These are phyloP conservation scores for Myoxocephalus aenaeus DNA, from an alignment of 2,797 vertebrate species.

Conservation along the genomic window DNA sequence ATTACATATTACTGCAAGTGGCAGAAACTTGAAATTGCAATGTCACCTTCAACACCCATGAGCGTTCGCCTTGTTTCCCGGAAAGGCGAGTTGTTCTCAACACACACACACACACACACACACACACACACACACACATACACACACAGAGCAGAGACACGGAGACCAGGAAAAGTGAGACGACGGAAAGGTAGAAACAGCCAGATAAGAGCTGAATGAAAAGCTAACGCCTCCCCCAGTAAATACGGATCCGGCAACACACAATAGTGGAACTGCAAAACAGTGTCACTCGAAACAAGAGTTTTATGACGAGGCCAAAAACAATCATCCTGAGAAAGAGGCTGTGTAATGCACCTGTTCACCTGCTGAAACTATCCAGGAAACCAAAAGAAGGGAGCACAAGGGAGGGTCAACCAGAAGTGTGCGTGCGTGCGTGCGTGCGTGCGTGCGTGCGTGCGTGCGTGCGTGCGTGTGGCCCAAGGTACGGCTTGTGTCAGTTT, in stretches of 20 bases:
- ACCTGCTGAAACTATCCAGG: slow-evolving; percentile 32
- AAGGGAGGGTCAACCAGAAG: neutral
- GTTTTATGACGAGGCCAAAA: slow-evolving; percentile 25
- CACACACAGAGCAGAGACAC: neutral
- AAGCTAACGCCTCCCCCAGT: slow-evolving; percentile 53
- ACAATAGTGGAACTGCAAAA: slow-evolving; percentile 56
- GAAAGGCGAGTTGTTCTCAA: slow-evolving; percentile 23
- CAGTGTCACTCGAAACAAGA: slow-evolving; percentile 51
- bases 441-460: slow-evolving; percentile 24
- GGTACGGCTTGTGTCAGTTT: slow-evolving; percentile 51
- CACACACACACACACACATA: neutral
- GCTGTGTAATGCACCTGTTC: slow-evolving; percentile 39
- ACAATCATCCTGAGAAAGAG: slow-evolving; percentile 30
- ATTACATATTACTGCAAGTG: neutral
- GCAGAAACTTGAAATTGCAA: neutral
- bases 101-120: neutral
- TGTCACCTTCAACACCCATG: neutral
- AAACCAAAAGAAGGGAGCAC: slow-evolving; percentile 18
- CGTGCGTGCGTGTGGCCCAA: slow-evolving; percentile 13
- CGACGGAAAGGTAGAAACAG: slow-evolving; percentile 48
- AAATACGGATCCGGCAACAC: slow-evolving; percentile 39
- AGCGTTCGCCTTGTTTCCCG: neutral
- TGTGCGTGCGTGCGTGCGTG: neutral
- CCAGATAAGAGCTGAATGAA: slow-evolving; percentile 65
- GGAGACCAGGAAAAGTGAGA: slow-evolving; percentile 50